Base-by-base conservation (phyloP, 2,797 vertebrate genomes). In the Enteromius viviparus region DNA sequence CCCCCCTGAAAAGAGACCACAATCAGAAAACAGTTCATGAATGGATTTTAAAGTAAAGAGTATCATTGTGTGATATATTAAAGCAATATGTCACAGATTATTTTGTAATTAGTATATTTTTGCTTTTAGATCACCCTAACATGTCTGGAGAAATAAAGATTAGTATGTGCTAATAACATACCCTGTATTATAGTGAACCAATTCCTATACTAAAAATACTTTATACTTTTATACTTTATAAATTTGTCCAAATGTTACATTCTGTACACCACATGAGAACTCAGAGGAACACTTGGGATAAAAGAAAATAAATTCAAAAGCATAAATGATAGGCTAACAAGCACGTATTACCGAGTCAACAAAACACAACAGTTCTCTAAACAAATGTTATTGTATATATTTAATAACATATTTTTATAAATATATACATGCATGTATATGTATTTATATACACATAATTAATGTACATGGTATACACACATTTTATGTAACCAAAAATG, bases 1-100 rank as follows among this genome's bases (percentile, higher is more conserved):
- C 98, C 71, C 96, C 96, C 76, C 98, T 99, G 92, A 65, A 26
- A n/a, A 71, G 4, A 68, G 90, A 92, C 19, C 32, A 75, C 58
- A 70, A 23, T 29, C 14, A 49, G 40, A 15, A 66, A n/a, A 77
- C 21, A 5, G 7, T 7, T 66, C 2, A 55, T 82, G 60, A 62
- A 71, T 60, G 26, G 1, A 70, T 58, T 58, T 17, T 60, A 1
- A 55, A 40, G 47, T 53, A n/a, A 80, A 69, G 49, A 55, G 34
- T 49, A 29, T 23, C n/a, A 60, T 23, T 32, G 37, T n/a, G 12
- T 45, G 34, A 32, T 70, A 58, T 29, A 58, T 68, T 26, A 69
- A 26, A 79, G 32, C 9, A 26, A 29, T 40, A 60, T 12, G 3
- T 14, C 72, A 76, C 11, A 17, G 4, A 40, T 23, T 17, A 75